Base-by-base conservation (phyloP, 2,888 invertebrate genomes). In the Parapristionchus giblindavisi region DNA sequence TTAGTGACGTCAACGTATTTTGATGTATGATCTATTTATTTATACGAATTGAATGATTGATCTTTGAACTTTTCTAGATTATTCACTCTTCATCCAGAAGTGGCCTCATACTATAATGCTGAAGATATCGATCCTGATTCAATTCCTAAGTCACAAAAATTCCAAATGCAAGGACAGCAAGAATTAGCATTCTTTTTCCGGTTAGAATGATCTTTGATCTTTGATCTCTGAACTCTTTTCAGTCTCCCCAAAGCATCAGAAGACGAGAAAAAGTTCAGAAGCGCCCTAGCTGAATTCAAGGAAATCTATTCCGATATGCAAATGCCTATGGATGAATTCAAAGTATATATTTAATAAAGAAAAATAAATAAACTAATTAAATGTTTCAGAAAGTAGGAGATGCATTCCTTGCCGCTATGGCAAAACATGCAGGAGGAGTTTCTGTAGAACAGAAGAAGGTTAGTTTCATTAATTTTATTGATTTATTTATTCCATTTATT, bases 111-210 rank as follows among this genome's bases (percentile, higher is more conserved):
- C 71, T 85, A 79, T 70, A 82, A 81, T 38, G 84, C 84, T 38
- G 84, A 84, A 40, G 84, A 81, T 48, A 76, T 85, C 71, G 85
- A 85, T 74, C 82, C 84, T 24, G 84, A 85, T 63, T 71, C 77
- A 11, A 61, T 86, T 29, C 77, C 73, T 38, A 75, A 77, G 66
- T 75, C 85, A n/a, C 82, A 82, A 58, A 82, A 82, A 60, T 85
- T 83, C 76, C 48, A 81, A 27, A 84, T 84, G 81, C 65, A 74
- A 8, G 85, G 83, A 29, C 80, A 78, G 73, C 73, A 76, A 56
- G 80, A 83, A 70, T 61, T 83, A 32, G 71, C 65, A 3, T 61
- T 60, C 68, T 78, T 77, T 54, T 76, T 77, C 76, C 65, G 76
- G 78, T 75, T 4, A 5, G 32, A 51, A 40, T 65, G 6, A 61